These are phyloP conservation scores for Syngnathus scovelli DNA, from an alignment of 2,113 vertebrate genomes.

Conservation along the genomic window DNA sequence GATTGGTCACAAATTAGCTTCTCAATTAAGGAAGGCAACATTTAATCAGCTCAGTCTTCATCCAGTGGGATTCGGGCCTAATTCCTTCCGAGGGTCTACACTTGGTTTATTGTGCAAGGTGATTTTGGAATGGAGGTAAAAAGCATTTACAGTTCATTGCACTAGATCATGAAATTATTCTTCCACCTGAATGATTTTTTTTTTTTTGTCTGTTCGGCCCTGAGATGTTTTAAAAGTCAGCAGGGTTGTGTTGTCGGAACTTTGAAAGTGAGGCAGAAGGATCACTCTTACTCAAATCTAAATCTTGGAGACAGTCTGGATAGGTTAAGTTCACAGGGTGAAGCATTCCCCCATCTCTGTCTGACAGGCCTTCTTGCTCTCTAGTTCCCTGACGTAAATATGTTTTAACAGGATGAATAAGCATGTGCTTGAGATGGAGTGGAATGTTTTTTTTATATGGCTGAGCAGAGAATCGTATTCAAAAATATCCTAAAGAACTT, in stretches of 20 bases:
- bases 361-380: conserved; percentile 5
- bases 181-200: neutral
- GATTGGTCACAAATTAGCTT: conserved; percentile 43
- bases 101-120: neutral
- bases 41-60: conserved; percentile 49
- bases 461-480: too few species aligned
- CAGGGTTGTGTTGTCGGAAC: conserved; percentile 20
- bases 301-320: conserved; percentile 27
- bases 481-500: too few species aligned
- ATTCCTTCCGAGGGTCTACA: conserved; percentile 26
- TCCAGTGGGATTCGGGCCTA: conserved; percentile 41
- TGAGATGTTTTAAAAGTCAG: conserved; percentile 3
- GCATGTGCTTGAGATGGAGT: neutral
- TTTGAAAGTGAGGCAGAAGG: conserved; percentile 20
- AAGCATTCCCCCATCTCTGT: neutral
- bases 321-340: conserved; percentile 28
- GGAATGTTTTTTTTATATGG: neutral
- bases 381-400: neutral
- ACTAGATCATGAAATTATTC: neutral
- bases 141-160: neutral
- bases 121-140: neutral
- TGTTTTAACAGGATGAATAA: conserved; percentile 1
- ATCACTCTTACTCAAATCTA: conserved; percentile 27
- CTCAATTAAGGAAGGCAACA: conserved; percentile 40
- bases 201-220: neutral